These are phyloP conservation scores for Hydrophis major DNA, from an alignment of 2,797 vertebrate genomes.

Conservation along the genomic window DNA sequence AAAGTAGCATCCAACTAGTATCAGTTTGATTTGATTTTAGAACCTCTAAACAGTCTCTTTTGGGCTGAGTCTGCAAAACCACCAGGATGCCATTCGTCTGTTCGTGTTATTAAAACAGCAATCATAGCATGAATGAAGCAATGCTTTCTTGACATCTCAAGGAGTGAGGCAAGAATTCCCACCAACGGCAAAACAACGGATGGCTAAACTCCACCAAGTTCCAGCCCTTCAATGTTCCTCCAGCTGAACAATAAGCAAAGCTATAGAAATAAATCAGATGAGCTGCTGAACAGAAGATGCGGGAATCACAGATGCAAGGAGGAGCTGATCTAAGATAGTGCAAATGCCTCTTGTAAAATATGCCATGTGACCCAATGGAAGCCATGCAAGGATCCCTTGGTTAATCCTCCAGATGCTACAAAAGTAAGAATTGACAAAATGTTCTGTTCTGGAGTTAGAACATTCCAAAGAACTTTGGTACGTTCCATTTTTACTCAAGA, in stretches of 20 bases:
- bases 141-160: neutral
- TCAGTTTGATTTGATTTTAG: neutral
- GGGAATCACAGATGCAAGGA: neutral
- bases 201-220: neutral
- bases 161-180: neutral
- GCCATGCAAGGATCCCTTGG: neutral
- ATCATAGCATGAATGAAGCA: neutral
- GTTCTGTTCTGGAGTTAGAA: neutral
- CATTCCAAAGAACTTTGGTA: neutral
- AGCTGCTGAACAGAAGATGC: neutral
- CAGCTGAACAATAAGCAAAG: neutral
- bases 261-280: neutral
- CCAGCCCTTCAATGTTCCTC: neutral
- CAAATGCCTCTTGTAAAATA: neutral
- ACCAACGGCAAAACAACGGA: neutral
- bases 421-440: neutral
- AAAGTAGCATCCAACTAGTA: neutral
- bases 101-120: neutral
- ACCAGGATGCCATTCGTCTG: neutral
- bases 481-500: neutral
- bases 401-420: neutral
- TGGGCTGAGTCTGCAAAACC: neutral
- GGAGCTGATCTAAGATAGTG: neutral
- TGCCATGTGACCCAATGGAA: neutral
- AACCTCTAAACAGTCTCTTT: neutral